Percentiles rank a stretch among this genome's conserved stretches.
Conservation (phyloP, 1,140 invertebrate genomes). For the Aphis gossypii region DNA sequence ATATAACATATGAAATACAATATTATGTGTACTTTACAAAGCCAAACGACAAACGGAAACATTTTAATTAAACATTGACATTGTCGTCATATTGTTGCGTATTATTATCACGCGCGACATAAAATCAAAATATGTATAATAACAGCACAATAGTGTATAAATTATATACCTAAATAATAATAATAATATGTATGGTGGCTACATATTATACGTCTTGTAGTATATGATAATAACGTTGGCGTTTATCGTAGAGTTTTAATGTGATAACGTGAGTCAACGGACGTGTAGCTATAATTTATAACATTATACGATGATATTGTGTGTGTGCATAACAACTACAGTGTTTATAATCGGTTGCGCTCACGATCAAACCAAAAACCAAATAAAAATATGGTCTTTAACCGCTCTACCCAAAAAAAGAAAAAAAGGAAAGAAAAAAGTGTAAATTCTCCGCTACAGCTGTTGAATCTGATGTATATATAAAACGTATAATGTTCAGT, state of each 20-base stretch:
- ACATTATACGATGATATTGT: not conserved
- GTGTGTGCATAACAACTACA: not conserved
- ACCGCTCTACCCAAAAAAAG: not conserved
- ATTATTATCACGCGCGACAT: not conserved
- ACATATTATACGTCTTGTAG: not conserved
- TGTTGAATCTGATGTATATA: not conserved
- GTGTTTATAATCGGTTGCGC: not conserved
- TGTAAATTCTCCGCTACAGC: not conserved
- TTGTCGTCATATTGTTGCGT: not conserved
- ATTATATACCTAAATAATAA: not conserved
- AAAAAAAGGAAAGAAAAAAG: not conserved
- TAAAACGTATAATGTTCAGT: not conserved
- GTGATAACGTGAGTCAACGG: not conserved
- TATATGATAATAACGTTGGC: not conserved
- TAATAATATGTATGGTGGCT: not conserved
- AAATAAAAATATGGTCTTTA: not conserved
- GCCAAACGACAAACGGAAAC: not conserved
- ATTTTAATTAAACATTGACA: conserved; percentile 47
- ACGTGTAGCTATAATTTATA: not conserved
- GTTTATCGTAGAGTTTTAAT: not conserved
- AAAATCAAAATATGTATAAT: conserved; percentile 4
- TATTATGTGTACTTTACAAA: not conserved
- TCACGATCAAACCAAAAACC: not conserved
- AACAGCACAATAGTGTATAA: not conserved
- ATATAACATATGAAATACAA: not conserved